Conservation (phyloP, 2,797 vertebrate genomes). For the Protosalanx chinensis region DNA sequence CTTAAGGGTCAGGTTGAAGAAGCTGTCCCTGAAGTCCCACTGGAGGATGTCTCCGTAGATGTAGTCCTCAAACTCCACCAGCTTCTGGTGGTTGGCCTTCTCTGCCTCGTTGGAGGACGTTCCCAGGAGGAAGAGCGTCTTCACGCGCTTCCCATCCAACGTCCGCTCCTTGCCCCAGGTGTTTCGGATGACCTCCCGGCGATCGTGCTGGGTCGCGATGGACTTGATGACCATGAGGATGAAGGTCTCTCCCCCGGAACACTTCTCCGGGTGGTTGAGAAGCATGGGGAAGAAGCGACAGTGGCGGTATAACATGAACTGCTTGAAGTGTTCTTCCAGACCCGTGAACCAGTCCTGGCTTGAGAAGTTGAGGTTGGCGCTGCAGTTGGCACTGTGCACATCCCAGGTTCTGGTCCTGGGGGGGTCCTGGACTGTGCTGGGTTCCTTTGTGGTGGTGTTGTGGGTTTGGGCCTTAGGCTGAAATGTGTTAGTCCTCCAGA, state of each 20-base stretch:
- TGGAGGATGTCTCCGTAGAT: slow-evolving; percentile 92
- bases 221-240: slow-evolving; percentile 92
- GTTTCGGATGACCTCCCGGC: slow-evolving; percentile 88
- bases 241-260: slow-evolving; percentile 66
- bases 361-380: slow-evolving; percentile 81
- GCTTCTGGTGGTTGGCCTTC: slow-evolving; percentile 87
- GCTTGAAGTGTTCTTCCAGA: slow-evolving; percentile 83
- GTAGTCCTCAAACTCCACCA: slow-evolving; percentile 88
- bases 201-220: slow-evolving; percentile 86
- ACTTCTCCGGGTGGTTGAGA: slow-evolving; percentile 91
- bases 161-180: slow-evolving; percentile 89
- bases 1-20: slow-evolving; percentile 98
- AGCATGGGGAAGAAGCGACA: slow-evolving; percentile 92
- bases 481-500: slow-evolving; percentile 77
- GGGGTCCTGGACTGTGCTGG: slow-evolving; percentile 9
- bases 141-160: slow-evolving; percentile 73
- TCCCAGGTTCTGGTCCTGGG: slow-evolving; percentile 74
- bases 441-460: neutral
- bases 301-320: slow-evolving; percentile 89
- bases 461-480: neutral
- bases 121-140: slow-evolving; percentile 86
- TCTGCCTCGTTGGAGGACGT: slow-evolving; percentile 81
- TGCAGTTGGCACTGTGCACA: slow-evolving; percentile 82
- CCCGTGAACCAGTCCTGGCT: slow-evolving; percentile 78
- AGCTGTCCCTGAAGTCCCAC: slow-evolving; percentile 94